Conservation (phyloP, 2,888 invertebrate species). For the Apotomis betuletana region DNA sequence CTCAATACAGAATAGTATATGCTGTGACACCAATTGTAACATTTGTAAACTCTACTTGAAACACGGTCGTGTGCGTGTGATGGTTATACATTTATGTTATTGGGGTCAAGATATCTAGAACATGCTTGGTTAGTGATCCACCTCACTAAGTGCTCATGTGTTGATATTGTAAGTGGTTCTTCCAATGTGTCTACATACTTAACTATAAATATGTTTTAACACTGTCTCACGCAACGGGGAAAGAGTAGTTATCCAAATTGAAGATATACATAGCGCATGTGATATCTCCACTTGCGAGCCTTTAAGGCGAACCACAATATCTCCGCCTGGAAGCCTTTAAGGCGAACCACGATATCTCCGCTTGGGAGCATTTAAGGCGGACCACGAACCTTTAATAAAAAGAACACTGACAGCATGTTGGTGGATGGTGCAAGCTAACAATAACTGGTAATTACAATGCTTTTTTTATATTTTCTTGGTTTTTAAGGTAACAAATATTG, state of each 20-base stretch:
- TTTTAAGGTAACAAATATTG: slow-evolving; percentile 22
- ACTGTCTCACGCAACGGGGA: no score
- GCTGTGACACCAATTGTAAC: slow-evolving; percentile 15
- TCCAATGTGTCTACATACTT: no score
- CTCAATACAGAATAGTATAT: slow-evolving; percentile 13
- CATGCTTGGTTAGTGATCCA: slow-evolving; percentile 3
- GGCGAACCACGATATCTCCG: no score
- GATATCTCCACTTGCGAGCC: no score
- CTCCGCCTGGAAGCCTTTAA: no score
- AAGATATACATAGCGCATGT: no score
- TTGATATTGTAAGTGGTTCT: no score
- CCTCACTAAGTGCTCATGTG: background rate
- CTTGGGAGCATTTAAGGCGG: background rate
- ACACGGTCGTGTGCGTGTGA: slow-evolving; percentile 33
- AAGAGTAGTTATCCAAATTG: no score
- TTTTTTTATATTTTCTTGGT: slow-evolving; percentile 31
- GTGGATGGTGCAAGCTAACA: slow-evolving; percentile 16
- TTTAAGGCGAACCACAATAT: no score
- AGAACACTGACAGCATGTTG: background rate
- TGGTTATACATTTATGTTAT: slow-evolving; percentile 13
- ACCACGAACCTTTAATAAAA: background rate
- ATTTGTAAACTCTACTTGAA: background rate
- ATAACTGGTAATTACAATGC: slow-evolving; percentile 4
- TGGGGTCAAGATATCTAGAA: background rate
- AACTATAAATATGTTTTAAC: no score